Conservation (phyloP, 1,140 invertebrate species). For the Anadara kagoshimensis region DNA sequence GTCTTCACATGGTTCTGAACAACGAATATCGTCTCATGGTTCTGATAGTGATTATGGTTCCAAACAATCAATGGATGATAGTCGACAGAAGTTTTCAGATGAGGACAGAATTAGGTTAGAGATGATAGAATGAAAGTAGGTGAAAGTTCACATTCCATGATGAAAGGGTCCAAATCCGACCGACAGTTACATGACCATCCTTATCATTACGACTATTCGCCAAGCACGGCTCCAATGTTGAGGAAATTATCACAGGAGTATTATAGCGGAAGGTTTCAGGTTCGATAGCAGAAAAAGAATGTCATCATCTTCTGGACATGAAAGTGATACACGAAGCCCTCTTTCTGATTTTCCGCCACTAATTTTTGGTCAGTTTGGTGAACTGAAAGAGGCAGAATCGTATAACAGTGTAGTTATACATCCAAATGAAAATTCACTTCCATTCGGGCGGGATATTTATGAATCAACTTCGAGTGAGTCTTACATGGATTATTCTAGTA, state of each 20-base stretch:
- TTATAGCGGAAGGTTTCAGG: constrained; percentile 50
- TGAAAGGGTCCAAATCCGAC: too few species aligned
- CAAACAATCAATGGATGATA: too few species aligned
- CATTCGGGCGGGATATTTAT: constrained; percentile 60
- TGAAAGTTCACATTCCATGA: too few species aligned
- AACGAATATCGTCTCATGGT: too few species aligned
- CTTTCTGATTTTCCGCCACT: constrained; percentile 38
- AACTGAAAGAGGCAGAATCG: constrained; percentile 63
- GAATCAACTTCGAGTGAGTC: constrained; percentile 54
- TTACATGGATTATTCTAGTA: constrained; percentile 36
- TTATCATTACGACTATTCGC: constrained; percentile 16
- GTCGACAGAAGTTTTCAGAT: too few species aligned
- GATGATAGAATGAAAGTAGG: too few species aligned
- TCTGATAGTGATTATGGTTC: too few species aligned
- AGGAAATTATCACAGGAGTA: constrained; percentile 77
- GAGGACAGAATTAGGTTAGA: too few species aligned
- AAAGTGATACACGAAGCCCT: constrained; percentile 47
- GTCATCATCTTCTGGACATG: constrained; percentile 56
- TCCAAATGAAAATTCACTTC: constrained; percentile 52
- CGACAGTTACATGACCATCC: background rate
- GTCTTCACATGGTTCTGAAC: too few species aligned
- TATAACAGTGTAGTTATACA: constrained; percentile 67
- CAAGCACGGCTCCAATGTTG: constrained; percentile 79
- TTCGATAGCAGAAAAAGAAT: constrained; percentile 48
- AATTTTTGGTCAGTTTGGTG: constrained; percentile 37